Conservation (phyloP, 2,888 invertebrate genomes). For the Parasteatoda lunata region DNA sequence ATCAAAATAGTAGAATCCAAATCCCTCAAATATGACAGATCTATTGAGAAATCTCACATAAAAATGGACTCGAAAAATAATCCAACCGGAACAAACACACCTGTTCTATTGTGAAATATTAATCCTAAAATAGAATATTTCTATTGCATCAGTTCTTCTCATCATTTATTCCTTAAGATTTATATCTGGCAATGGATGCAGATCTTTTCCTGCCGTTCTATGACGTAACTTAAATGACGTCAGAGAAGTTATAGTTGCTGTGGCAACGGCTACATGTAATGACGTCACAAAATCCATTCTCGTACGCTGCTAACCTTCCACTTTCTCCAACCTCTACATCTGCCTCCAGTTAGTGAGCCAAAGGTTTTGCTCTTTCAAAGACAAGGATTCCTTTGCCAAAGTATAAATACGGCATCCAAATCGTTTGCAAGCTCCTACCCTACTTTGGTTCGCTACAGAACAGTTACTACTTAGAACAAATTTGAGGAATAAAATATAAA, state of each 20-base stretch:
- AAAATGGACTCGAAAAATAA: no score
- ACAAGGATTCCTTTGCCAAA: slow-evolving; percentile 25
- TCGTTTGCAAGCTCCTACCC: slow-evolving; percentile 37
- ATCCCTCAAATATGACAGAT: no score
- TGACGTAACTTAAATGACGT: slow-evolving; percentile 1
- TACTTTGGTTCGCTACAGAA: slow-evolving; percentile 11
- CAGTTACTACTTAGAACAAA: slow-evolving; percentile 8
- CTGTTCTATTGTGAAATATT: no score
- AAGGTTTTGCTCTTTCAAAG: not conserved
- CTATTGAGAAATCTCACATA: no score
- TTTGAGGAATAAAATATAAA: not conserved
- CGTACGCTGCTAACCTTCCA: not conserved
- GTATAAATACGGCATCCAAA: slow-evolving; percentile 53
- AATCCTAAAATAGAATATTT: no score
- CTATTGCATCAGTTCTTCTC: no score
- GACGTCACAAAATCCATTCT: not conserved
- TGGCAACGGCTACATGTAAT: not conserved
- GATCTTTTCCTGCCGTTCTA: not conserved
- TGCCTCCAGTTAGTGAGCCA: not conserved
- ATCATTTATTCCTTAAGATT: no score
- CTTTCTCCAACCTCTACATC: not conserved
- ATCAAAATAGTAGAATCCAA: no score
- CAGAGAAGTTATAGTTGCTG: slow-evolving; percentile 1
- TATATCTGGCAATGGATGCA: no score
- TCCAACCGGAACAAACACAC: no score